Conservation (phyloP, 2,113 vertebrate species). For the Phaethornis superciliosus region DNA sequence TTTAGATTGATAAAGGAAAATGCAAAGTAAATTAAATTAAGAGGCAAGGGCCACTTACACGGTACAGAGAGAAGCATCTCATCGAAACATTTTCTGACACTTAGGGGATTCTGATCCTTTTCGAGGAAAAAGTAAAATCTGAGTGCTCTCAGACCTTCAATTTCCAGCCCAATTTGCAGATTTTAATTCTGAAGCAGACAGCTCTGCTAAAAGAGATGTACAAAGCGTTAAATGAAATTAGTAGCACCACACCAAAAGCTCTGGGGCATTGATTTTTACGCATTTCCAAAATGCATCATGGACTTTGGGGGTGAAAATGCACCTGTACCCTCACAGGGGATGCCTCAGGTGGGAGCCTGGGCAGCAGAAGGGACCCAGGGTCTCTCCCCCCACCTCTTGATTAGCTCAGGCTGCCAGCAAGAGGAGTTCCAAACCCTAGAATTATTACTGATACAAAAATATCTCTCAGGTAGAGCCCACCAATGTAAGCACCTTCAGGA, state of each 20-base stretch:
- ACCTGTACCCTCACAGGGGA: background rate
- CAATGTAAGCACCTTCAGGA: background rate
- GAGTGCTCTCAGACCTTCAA: background rate
- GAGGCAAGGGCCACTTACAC: background rate
- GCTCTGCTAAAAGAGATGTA: background rate
- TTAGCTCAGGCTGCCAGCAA: too few relatives aligned
- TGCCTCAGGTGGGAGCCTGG: background rate
- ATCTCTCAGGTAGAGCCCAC: background rate
- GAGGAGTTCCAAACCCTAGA: fast-evolving
- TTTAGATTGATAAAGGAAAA: background rate
- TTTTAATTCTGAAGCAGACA: background rate
- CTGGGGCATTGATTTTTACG: background rate
- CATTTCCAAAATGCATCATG: background rate
- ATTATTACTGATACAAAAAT: background rate
- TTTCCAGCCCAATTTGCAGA: background rate
- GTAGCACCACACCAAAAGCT: background rate
- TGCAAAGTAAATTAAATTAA: background rate
- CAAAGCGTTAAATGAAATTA: background rate
- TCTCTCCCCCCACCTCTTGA: too few relatives aligned
- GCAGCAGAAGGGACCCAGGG: too few relatives aligned
- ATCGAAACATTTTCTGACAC: background rate
- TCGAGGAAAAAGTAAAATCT: background rate
- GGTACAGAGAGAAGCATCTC: background rate
- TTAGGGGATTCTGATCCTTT: background rate
- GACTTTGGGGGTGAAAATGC: background rate